Evolutionary conservation across 2,113 vertebrate genomes (phyloP), one percentile per base, ranked within the genome.

Genomic region (Taurulus bubalis): DNA sequence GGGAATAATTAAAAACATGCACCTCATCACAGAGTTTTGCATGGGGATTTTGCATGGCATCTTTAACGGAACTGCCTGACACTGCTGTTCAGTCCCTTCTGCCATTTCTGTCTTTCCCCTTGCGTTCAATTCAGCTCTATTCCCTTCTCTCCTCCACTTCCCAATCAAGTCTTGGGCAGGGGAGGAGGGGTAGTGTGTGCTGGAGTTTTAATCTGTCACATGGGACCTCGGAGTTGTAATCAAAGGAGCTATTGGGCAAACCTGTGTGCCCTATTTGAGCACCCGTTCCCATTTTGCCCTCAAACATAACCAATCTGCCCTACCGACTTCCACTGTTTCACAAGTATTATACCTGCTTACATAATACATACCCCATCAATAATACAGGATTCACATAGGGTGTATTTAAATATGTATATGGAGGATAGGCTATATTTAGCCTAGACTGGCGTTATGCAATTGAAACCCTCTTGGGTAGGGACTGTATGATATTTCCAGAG

Each of bases 361-460:
- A 69, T 89, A 91, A 91, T 87, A 53, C 82, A 83, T 30, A 32
- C 1, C 3, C 28, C 86, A 91, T 95, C 83, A 94, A 93, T 94
- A 87, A 95, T 88, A 84, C 72, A 94, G 76, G 65, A 82, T 81
- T 77, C 74, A 65, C 90, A 89, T 88, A 93, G 84, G 82, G 79
- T 84, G 84, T 82, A 89, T 91, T 93, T 87, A 88, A 94, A 91
- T 93, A 90, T 93, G 90, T 64, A 92, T 90, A 91, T 87, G 75
- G 84, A 76, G 75, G 70, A 62, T 49, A 74, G 65, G 83, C 90
- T 94, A 93, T 90, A 90, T 92, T 90, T 93, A 93, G 90, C 82
- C 42, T 26, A 26, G 81, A 85, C 79, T 86, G 79, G 65, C 84
- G 74, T 91, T 91, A 92, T 86, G 93, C 81, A 91, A 89, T 88